Evolutionary conservation across 23 tunicate genomes (phyloP).

Genomic region (Ciona savignyi): DNA sequence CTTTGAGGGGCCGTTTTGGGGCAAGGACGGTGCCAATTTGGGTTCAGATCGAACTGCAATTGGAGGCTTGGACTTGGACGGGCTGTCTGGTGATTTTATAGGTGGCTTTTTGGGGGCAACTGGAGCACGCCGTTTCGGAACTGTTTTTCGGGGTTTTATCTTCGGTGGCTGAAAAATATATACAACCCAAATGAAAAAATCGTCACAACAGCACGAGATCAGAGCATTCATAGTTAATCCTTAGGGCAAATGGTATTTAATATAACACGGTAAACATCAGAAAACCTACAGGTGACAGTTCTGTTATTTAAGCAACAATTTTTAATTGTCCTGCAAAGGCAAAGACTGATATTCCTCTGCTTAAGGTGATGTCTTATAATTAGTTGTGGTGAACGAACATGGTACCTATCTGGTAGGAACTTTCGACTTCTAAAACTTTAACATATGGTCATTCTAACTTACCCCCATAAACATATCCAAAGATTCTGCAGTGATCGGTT

Average conservation of each 20-base stretch:
- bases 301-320: no score
- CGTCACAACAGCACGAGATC: neutral
- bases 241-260: neutral
- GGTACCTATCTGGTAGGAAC: no score
- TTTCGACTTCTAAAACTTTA: no score
- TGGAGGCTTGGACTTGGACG: neutral
- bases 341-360: no score
- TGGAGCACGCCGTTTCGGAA: slow-evolving; percentile 78
- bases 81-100: neutral
- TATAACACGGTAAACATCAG: no score
- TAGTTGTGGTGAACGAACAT: no score
- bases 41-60: neutral
- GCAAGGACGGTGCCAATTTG: neutral
- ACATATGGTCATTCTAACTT: no score
- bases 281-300: no score
- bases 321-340: no score
- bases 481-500: neutral
- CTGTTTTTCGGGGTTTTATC: slow-evolving; percentile 59
- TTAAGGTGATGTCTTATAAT: no score
- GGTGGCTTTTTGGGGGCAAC: slow-evolving; percentile 42
- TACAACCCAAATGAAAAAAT: neutral
- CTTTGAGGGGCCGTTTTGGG: neutral
- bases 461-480: neutral
- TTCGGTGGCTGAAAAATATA: slow-evolving; percentile 36
- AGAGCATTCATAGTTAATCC: neutral